Percentiles rank a stretch among this genome's conserved stretches.
Conservation (phyloP, 1,140 invertebrate species). For the Cydia pomonella region DNA sequence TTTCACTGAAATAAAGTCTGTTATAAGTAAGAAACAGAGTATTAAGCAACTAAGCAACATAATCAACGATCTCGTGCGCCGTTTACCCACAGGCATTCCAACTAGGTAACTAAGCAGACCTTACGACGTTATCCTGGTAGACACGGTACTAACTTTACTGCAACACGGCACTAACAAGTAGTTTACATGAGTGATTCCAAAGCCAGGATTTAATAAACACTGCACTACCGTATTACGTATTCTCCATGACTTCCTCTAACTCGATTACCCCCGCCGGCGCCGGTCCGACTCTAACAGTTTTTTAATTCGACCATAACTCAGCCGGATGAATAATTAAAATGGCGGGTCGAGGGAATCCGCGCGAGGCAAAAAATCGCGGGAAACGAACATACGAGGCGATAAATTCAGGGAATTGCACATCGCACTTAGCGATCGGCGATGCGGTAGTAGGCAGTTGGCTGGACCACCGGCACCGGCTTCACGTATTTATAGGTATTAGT, state of each 20-base stretch:
- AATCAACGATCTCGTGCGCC: no score
- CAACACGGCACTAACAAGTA: background rate
- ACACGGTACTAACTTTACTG: background rate
- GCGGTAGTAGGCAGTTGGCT: background rate
- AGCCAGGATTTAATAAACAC: conserved; percentile 32
- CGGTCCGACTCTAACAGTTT: conserved; percentile 80
- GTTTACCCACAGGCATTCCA: no score
- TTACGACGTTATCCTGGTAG: background rate
- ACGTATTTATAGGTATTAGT: no score
- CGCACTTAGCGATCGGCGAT: conserved; percentile 61
- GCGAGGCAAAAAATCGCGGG: conserved; percentile 69
- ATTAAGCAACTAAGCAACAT: no score
- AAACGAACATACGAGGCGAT: conserved; percentile 58
- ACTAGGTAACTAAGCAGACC: background rate
- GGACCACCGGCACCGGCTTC: background rate
- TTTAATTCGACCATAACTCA: conserved; percentile 82
- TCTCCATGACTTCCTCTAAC: conserved; percentile 74
- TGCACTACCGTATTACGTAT: conserved; percentile 66
- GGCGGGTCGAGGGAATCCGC: conserved; percentile 68
- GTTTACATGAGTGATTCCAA: conserved; percentile 15
- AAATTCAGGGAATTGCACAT: conserved; percentile 72
- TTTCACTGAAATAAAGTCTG: no score
- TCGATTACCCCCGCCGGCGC: conserved; percentile 75
- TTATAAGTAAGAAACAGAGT: no score
- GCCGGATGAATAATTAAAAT: conserved; percentile 80